Base-by-base conservation (phyloP, 2,797 vertebrate species). In the Spinus olivaceus region DNA sequence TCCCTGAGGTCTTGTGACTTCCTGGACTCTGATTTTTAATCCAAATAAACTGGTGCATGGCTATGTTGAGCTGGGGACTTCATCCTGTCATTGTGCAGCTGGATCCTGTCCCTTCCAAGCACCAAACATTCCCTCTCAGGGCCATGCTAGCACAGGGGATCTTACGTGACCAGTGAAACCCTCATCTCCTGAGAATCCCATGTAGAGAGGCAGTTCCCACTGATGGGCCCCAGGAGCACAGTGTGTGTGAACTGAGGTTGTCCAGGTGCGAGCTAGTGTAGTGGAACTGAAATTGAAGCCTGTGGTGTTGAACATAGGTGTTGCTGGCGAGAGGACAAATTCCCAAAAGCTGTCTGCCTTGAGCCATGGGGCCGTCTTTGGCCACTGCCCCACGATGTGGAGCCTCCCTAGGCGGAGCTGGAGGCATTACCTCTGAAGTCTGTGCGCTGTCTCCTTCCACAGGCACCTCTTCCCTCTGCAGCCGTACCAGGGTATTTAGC, bases 261-360 rank as follows among this genome's bases (percentile, higher is more conserved):
- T 41, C 14, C 5, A 1, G 7, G 27, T n/a, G 28, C 3, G 8
- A 57, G 19, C 2, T 9, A 2, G 14, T n/a, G 37, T 47, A 14
- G 4, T 0, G 0, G 32, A 74, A 14, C 41, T 78, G 16, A 59
- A 67, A 30, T 8, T 12, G 12, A 30, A 76, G 41, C 33, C 41
- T 23, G 0, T 0, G 1, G 15, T 1, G 0, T 42, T 60, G 14
- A 51, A n/a, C 0, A 0, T 10, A 9, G 42, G 10, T n/a, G 7
- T 18, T 1, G 2, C 37, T 41, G 72, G 22, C 6, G 7, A 30
- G 32, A 61, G 25, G 1, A 1, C 1, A 37, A 44, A 49, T 54
- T 77, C 37, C 46, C 25, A n/a, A 24, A 59, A 37, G 22, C 41
- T 33, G 14, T 2, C 1, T 46, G n/a, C 18, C 10, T 37, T 54